Evolutionary conservation across 2,888 invertebrate genomes (phyloP).

Genomic region (Acanthosepion pharaonis): DNA sequence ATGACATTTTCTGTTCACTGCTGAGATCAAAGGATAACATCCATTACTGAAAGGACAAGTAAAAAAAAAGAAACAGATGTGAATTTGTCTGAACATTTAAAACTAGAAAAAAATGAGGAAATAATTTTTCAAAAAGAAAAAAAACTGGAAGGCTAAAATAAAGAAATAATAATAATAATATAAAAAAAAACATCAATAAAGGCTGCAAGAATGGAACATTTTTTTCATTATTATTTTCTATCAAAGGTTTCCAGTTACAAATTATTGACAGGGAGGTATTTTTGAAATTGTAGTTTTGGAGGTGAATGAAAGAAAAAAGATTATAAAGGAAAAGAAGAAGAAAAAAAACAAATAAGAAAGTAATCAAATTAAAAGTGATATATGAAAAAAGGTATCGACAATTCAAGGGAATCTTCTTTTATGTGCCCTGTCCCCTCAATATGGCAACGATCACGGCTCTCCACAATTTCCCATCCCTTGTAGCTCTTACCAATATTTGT

Average conservation of each 20-base stretch:
- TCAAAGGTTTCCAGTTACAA: neutral
- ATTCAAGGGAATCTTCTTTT: no score
- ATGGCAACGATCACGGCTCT: no score
- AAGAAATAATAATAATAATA: neutral
- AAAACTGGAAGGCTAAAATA: neutral
- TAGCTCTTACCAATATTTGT: no score
- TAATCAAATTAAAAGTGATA: neutral
- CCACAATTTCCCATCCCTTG: no score
- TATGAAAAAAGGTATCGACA: neutral
- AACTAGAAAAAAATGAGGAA: neutral
- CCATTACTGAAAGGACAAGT: neutral
- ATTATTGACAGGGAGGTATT: neutral
- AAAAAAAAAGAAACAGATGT: neutral
- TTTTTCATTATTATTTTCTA: neutral
- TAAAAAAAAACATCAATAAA: neutral
- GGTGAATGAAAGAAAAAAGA: neutral
- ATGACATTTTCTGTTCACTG: conserved; percentile 33
- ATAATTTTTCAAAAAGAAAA: neutral
- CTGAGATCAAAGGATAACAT: neutral
- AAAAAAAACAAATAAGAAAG: neutral
- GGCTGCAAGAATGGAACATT: neutral
- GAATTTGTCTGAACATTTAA: conserved; percentile 7
- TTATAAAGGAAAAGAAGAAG: neutral
- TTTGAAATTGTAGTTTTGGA: neutral
- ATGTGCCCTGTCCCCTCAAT: no score